These are phyloP conservation scores for Lepidocolaptes lacrymiger DNA, from an alignment of 2,797 vertebrate species.

Conservation along the genomic window DNA sequence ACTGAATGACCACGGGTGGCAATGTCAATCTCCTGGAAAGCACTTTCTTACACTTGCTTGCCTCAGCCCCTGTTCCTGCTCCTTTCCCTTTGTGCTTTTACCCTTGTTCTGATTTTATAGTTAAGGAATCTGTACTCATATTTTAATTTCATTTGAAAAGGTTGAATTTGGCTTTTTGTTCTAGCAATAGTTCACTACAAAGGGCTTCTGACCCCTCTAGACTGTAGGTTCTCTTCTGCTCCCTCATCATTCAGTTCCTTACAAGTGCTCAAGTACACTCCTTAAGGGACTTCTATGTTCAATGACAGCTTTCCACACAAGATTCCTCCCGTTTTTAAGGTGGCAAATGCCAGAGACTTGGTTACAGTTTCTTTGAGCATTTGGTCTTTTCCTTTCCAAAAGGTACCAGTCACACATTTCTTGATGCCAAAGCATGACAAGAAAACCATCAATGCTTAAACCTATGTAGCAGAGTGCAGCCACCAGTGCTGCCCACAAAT, in stretches of 20 bases:
- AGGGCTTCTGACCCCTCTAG: neutral
- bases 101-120: neutral
- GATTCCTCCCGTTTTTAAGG: neutral
- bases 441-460: neutral
- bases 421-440: neutral
- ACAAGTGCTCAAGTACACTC: neutral
- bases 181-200: neutral
- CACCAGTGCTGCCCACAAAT: neutral
- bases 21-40: neutral
- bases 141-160: neutral
- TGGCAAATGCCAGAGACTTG: neutral
- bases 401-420: accelerated
- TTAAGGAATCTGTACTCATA: neutral
- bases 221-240: neutral
- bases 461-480: accelerated
- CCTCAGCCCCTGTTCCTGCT: neutral
- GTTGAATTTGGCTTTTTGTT: neutral
- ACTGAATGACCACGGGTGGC: neutral
- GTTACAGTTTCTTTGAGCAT: neutral
- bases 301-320: neutral
- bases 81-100: neutral
- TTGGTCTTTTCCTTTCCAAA: neutral
- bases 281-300: neutral
- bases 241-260: neutral
- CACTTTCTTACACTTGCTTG: neutral